Conservation (phyloP, 2,888 invertebrate species). For the Thereva nobilitata region DNA sequence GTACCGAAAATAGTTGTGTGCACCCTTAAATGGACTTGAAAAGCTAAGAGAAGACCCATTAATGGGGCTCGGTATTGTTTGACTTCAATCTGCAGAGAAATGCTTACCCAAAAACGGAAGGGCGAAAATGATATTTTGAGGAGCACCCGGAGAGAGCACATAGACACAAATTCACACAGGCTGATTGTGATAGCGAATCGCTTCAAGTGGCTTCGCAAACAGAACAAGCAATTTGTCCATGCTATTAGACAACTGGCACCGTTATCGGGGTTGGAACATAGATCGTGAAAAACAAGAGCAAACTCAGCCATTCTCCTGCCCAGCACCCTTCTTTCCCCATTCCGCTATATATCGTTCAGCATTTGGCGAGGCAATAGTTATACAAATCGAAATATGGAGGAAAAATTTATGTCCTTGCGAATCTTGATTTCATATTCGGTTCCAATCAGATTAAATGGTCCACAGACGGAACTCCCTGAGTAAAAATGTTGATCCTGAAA, state of each 20-base stretch:
- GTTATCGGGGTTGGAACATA: not conserved
- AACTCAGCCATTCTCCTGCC: not conserved
- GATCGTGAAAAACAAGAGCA: not conserved
- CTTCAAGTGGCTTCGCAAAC: slow-evolving; percentile 23
- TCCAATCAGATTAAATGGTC: slow-evolving; percentile 39
- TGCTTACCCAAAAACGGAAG: slow-evolving; percentile 18
- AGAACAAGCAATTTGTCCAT: slow-evolving; percentile 35
- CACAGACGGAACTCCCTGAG: slow-evolving; percentile 15
- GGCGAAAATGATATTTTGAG: slow-evolving; percentile 3
- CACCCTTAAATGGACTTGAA: no score
- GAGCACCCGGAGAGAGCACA: not conserved
- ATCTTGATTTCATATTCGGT: slow-evolving; percentile 38
- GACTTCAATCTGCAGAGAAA: slow-evolving; percentile 25
- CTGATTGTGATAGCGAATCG: not conserved
- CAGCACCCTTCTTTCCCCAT: no score
- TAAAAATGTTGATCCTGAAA: slow-evolving; percentile 19
- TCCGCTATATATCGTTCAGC: not conserved
- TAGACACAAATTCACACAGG: not conserved
- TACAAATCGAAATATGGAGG: slow-evolving; percentile 31
- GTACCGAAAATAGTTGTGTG: no score
- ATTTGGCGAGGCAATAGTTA: not conserved
- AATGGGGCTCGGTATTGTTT: slow-evolving; percentile 21
- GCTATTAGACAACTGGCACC: slow-evolving; percentile 31
- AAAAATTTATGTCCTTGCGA: slow-evolving; percentile 36
- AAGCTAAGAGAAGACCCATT: slow-evolving; percentile 8